phyloP scores from a whole-genome alignment of 2,888 invertebrate species.

The Acheta domesticus region DNA sequence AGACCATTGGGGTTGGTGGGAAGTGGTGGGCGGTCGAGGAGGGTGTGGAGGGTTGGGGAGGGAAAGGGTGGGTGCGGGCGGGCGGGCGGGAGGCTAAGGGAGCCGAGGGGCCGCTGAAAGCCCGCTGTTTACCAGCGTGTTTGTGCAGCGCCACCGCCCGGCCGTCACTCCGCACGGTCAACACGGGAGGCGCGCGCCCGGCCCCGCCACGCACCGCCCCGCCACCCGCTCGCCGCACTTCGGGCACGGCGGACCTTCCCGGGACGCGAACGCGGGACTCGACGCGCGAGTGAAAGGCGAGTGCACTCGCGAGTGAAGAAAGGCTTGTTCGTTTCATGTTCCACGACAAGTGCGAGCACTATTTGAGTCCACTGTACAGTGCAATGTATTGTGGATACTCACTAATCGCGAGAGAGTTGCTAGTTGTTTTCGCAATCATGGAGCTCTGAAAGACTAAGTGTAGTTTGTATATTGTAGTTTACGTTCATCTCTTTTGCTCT shows the following conservation, averaged over 20 bases:
- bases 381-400: too few relatives aligned
- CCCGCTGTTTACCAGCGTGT: slow-evolving; percentile 5
- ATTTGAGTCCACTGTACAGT: too few relatives aligned
- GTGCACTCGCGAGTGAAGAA: not conserved
- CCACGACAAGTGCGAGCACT: too few relatives aligned
- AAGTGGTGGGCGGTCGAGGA: not conserved
- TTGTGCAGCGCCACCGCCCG: not conserved
- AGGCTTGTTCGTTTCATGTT: not conserved
- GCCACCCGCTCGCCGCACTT: too few relatives aligned
- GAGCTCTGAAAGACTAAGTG: too few relatives aligned
- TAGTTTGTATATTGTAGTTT: too few relatives aligned
- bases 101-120: not conserved
- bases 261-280: not conserved
- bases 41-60: not conserved
- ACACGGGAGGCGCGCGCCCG: not conserved
- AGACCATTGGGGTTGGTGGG: not conserved
- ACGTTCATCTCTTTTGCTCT: too few relatives aligned
- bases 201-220: too few relatives aligned
- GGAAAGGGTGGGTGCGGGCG: not conserved
- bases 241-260: not conserved
- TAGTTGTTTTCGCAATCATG: too few relatives aligned
- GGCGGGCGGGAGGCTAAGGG: not conserved
- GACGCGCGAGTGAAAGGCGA: not conserved
- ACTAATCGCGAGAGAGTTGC: too few relatives aligned
- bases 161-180: slow-evolving; percentile 18